phyloP scores from a whole-genome alignment of 1,140 invertebrate genomes.

The Magallana gigas region DNA sequence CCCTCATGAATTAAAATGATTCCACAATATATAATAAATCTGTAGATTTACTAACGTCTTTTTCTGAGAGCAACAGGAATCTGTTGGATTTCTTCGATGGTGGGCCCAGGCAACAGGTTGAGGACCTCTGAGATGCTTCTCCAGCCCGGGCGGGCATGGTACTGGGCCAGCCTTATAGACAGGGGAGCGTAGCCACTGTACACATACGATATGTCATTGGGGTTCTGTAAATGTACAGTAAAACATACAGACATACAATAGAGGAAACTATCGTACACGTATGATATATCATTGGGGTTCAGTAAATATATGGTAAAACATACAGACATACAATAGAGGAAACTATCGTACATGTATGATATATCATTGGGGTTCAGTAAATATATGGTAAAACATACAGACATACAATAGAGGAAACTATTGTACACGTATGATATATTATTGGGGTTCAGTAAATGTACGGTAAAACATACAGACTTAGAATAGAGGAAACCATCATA shows the following conservation, averaged over 20 bases:
- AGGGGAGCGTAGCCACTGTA: slow-evolving; percentile 94
- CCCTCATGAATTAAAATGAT: too few relatives aligned
- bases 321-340: slow-evolving; percentile 87
- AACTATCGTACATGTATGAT: slow-evolving; percentile 95
- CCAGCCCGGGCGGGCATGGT: slow-evolving; percentile 88
- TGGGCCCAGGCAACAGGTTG: slow-evolving; percentile 84
- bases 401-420: slow-evolving; percentile 87
- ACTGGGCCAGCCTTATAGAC: slow-evolving; percentile 91
- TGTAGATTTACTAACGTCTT: slow-evolving; percentile 66
- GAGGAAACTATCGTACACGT: slow-evolving; percentile 95
- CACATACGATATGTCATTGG: slow-evolving; percentile 95
- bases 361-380: slow-evolving; percentile 89
- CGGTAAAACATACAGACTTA: slow-evolving; percentile 71
- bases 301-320: slow-evolving; percentile 54
- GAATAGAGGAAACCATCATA: slow-evolving; percentile 74
- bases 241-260: slow-evolving; percentile 79
- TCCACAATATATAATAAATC: too few relatives aligned
- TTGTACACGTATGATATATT: slow-evolving; percentile 97
- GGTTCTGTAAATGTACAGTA: slow-evolving; percentile 79
- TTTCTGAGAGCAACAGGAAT: slow-evolving; percentile 79
- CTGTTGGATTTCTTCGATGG: slow-evolving; percentile 81
- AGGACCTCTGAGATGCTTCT: slow-evolving; percentile 85
- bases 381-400: neutral
- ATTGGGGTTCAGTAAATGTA: slow-evolving; percentile 83
- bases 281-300: slow-evolving; percentile 93